Evolutionary conservation across 1,140 invertebrate species (phyloP).

Genomic region (Dufourea novaeangliae): DNA sequence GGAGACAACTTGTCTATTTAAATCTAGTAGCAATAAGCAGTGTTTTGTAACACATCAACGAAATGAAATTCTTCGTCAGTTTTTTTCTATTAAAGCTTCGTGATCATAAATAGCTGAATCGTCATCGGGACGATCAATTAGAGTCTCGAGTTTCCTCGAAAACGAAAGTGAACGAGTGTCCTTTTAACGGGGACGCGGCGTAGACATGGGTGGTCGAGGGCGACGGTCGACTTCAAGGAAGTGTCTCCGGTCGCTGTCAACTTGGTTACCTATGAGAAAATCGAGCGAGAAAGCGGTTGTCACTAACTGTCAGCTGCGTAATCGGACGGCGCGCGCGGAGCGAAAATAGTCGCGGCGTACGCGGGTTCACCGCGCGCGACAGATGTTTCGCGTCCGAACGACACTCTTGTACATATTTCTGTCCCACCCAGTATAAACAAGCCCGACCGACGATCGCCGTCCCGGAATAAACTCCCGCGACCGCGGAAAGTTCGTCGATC

Average conservation of each 20-base stretch:
- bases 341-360: slow-evolving; percentile 70
- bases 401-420: slow-evolving; percentile 77
- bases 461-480: slow-evolving; percentile 72
- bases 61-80: not conserved
- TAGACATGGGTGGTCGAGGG: slow-evolving; percentile 48
- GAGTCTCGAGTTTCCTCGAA: slow-evolving; percentile 5
- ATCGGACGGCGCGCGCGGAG: slow-evolving; percentile 59
- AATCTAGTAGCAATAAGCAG: too few species aligned
- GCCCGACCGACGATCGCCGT: slow-evolving; percentile 75
- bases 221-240: slow-evolving; percentile 43
- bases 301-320: slow-evolving; percentile 68
- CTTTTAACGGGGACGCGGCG: not conserved
- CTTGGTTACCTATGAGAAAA: slow-evolving; percentile 57
- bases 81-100: too few species aligned
- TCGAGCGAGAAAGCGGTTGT: slow-evolving; percentile 62
- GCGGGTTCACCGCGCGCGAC: slow-evolving; percentile 69
- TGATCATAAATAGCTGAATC: too few species aligned
- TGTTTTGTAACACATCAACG: too few species aligned
- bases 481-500: slow-evolving; percentile 34
- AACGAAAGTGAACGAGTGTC: not conserved
- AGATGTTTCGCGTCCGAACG: slow-evolving; percentile 75
- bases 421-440: slow-evolving; percentile 79
- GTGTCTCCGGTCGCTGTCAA: slow-evolving; percentile 61
- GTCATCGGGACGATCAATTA: not conserved
- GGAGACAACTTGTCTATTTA: too few species aligned